A percentile compares a stretch with the other conserved stretches of the same genome.
Evolutionary conservation across 2,888 invertebrate genomes (phyloP).

Genomic region (Tubulanus polymorphus): DNA sequence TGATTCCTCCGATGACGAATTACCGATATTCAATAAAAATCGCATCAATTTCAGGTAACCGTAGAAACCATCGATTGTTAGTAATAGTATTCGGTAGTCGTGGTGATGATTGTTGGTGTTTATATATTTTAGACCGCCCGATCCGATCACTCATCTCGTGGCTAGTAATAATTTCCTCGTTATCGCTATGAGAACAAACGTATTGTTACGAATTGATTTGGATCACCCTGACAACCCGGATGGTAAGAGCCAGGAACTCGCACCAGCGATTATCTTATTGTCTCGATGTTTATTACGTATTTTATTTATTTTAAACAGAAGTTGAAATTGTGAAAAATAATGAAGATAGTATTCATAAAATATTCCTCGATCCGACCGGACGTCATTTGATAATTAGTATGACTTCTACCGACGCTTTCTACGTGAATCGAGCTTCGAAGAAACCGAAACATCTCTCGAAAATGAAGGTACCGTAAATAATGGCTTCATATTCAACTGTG

Average conservation of each 20-base stretch:
- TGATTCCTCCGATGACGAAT: slow-evolving; percentile 59
- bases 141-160: slow-evolving; percentile 73
- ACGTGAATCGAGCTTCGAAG: slow-evolving; percentile 71
- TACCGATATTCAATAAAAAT: slow-evolving; percentile 81
- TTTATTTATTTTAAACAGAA: slow-evolving; percentile 60
- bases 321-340: slow-evolving; percentile 64
- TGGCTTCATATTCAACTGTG: neutral
- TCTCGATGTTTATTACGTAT: neutral
- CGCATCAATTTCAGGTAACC: slow-evolving; percentile 51
- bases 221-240: slow-evolving; percentile 73
- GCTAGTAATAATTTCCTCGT: slow-evolving; percentile 79
- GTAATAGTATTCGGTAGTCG: neutral
- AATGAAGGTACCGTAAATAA: slow-evolving; percentile 44
- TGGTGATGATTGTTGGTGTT: neutral
- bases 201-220: slow-evolving; percentile 75
- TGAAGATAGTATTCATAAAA: slow-evolving; percentile 46
- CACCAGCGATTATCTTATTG: too few relatives aligned
- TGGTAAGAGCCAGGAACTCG: slow-evolving; percentile 59
- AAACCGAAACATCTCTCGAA: slow-evolving; percentile 65
- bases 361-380: slow-evolving; percentile 83
- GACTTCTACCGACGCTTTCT: slow-evolving; percentile 70
- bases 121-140: slow-evolving; percentile 62
- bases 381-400: slow-evolving; percentile 77
- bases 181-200: slow-evolving; percentile 77
- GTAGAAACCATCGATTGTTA: too few relatives aligned